These are phyloP conservation scores for Coelogynopora nodosa DNA, from an alignment of 2,888 invertebrate species.

Conservation along the genomic window DNA sequence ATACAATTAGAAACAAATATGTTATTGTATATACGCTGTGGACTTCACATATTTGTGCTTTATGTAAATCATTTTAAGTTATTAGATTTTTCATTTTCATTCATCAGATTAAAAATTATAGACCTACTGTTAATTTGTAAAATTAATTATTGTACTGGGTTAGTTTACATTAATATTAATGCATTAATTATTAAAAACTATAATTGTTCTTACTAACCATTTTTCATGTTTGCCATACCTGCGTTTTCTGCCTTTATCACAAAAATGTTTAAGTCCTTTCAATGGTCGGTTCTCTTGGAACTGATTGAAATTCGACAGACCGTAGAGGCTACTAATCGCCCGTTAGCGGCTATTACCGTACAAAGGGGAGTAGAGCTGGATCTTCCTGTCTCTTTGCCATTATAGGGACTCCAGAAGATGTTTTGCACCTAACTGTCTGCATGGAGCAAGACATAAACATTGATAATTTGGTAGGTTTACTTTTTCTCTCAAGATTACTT, in stretches of 20 bases:
- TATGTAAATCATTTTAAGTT: too few species aligned
- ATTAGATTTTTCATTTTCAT: too few species aligned
- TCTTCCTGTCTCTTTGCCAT: not conserved
- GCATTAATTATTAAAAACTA: too few species aligned
- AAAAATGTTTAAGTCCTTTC: not conserved
- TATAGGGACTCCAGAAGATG: not conserved
- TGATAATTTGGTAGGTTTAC: not conserved
- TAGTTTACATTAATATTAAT: too few species aligned
- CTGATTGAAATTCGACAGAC: too few species aligned
- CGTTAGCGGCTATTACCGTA: not conserved
- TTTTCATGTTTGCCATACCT: not conserved
- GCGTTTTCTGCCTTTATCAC: not conserved
- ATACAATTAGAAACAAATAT: too few species aligned
- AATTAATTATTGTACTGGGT: too few species aligned
- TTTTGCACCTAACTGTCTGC: not conserved
- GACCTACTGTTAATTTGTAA: not conserved
- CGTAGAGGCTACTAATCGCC: not conserved
- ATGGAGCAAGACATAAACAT: not conserved
- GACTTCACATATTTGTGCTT: too few species aligned
- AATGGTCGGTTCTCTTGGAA: not conserved
- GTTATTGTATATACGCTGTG: too few species aligned
- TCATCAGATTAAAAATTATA: too few species aligned
- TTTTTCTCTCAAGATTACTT: not conserved
- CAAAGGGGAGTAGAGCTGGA: not conserved
- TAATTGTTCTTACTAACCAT: not conserved